These are phyloP conservation scores for Neogobius melanostomus DNA, from an alignment of 2,113 vertebrate genomes.

Conservation along the genomic window DNA sequence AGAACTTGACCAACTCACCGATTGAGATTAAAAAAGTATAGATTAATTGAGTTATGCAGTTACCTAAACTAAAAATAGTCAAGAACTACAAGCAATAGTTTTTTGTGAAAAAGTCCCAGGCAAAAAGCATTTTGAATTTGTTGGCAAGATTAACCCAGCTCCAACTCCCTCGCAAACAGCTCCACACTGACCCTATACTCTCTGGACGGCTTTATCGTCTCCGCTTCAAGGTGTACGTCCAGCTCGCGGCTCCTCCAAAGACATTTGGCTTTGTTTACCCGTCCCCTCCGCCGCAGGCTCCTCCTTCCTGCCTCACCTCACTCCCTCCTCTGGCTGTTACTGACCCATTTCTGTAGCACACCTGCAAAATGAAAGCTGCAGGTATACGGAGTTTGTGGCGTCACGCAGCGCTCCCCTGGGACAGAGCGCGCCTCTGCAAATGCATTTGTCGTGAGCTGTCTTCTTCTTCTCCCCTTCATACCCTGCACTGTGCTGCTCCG, in stretches of 20 bases:
- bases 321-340: conserved; percentile 9
- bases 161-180: not conserved
- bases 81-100: too few relatives aligned
- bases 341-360: conserved; percentile 36
- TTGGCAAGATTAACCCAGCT: too few relatives aligned
- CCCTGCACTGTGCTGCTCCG: not conserved
- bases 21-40: too few relatives aligned
- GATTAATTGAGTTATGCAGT: too few relatives aligned
- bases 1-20: too few relatives aligned
- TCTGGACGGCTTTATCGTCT: not conserved
- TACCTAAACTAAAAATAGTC: too few relatives aligned
- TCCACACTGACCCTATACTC: not conserved
- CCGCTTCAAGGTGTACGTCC: not conserved
- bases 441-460: conserved; percentile 28
- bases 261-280: not conserved
- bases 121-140: too few relatives aligned
- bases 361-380: conserved; percentile 8
- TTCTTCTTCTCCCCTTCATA: not conserved
- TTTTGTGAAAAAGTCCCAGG: too few relatives aligned
- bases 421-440: not conserved
- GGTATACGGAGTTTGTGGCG: conserved; percentile 10
- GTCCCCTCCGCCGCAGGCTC: conserved; percentile 11
- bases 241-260: not conserved
- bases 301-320: conserved; percentile 13
- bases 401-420: conserved; percentile 17